phyloP scores from a whole-genome alignment of 2,888 invertebrate species.

The Amphipyra tragopoginis region DNA sequence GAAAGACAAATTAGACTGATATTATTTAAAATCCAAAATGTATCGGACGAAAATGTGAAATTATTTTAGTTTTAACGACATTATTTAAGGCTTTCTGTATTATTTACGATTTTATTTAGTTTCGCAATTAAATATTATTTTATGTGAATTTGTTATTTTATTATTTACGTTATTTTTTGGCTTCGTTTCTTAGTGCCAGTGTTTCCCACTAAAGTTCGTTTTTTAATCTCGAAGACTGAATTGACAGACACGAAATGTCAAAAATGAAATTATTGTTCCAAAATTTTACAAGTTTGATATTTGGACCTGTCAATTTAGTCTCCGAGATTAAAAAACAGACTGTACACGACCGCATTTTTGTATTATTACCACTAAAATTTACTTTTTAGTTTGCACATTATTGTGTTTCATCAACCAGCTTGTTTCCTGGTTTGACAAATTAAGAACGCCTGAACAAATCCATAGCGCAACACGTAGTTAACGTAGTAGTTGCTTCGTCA shows the following conservation, averaged over 20 bases:
- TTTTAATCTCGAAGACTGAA: too few species aligned
- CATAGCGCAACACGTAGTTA: slow-evolving; percentile 25
- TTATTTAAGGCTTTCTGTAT: slow-evolving; percentile 66
- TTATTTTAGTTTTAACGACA: slow-evolving; percentile 48
- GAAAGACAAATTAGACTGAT: slow-evolving; percentile 64
- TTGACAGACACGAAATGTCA: too few species aligned
- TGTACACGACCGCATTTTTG: too few species aligned
- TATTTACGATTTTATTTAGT: slow-evolving; percentile 70
- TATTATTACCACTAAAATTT: too few species aligned
- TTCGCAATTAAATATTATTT: slow-evolving; percentile 64
- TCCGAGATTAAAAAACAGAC: too few species aligned
- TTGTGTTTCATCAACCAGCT: neutral
- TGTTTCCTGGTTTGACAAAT: neutral
- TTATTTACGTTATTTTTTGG: slow-evolving; percentile 28
- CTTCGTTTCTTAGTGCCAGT: slow-evolving; percentile 2
- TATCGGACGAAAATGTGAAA: slow-evolving; percentile 52
- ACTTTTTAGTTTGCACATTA: slow-evolving; percentile 18
- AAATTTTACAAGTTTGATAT: too few species aligned
- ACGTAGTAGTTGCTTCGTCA: slow-evolving; percentile 13
- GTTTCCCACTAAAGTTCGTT: too few species aligned
- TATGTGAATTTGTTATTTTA: slow-evolving; percentile 64
- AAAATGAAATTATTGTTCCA: too few species aligned
- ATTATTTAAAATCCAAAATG: slow-evolving; percentile 44
- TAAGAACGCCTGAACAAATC: slow-evolving; percentile 39
- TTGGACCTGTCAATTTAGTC: too few species aligned